Percentiles rank a stretch among this genome's conserved stretches.
Conservation (phyloP, 2,888 invertebrate genomes). For the Agrilus mali region DNA sequence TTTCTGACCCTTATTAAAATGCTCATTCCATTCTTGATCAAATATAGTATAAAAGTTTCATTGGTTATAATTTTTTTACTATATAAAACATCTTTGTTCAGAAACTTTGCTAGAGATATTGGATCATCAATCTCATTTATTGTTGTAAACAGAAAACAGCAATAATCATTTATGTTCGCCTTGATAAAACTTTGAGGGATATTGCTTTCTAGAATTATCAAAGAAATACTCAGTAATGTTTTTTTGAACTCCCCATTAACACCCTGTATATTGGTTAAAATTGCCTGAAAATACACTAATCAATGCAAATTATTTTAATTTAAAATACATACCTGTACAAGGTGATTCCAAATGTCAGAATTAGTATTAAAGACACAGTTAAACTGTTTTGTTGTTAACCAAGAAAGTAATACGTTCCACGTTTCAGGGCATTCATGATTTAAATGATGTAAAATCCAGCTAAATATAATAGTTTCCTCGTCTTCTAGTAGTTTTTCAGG, state of each 20-base stretch:
- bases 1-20: slow-evolving; percentile 11
- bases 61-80: slow-evolving; percentile 11
- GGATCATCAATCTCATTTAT: slow-evolving; percentile 12
- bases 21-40: slow-evolving; percentile 14
- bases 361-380: not conserved
- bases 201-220: slow-evolving; percentile 12
- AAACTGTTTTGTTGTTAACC: slow-evolving; percentile 21
- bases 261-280: not conserved
- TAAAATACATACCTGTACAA: slow-evolving; percentile 5
- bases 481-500: slow-evolving; percentile 17
- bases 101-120: slow-evolving; percentile 9
- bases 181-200: slow-evolving; percentile 23
- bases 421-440: slow-evolving; percentile 11
- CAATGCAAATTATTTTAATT: slow-evolving; percentile 5
- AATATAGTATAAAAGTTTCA: slow-evolving; percentile 15
- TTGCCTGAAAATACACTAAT: too few species aligned
- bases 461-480: slow-evolving; percentile 20
- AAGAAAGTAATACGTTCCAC: slow-evolving; percentile 18
- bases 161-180: slow-evolving; percentile 19
- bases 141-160: slow-evolving; percentile 15
- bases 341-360: slow-evolving; percentile 3
- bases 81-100: slow-evolving; percentile 16
- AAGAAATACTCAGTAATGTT: slow-evolving; percentile 1
- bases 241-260: not conserved
- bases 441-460: slow-evolving; percentile 18